Conservation (phyloP, 1,140 invertebrate species). For the Neelides sp. region DNA sequence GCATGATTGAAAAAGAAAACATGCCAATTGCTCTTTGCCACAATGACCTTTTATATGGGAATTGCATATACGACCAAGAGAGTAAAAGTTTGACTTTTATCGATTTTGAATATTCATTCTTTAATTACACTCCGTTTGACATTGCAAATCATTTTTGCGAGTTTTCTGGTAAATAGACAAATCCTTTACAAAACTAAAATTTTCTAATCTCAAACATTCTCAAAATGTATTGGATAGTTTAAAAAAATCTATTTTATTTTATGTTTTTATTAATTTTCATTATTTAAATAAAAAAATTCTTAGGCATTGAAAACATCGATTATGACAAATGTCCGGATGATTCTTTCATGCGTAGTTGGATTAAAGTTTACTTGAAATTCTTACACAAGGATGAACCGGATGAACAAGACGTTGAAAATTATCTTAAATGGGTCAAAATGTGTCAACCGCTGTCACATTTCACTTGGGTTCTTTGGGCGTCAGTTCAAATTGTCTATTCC, state of each 20-base stretch:
- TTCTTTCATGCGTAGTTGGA: constrained; percentile 69
- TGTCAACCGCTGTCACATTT: constrained; percentile 58
- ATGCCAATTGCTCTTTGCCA: constrained; percentile 90
- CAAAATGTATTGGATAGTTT: too few relatives aligned
- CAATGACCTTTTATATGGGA: constrained; percentile 90
- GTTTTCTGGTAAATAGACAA: constrained; percentile 82
- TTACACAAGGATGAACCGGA: constrained; percentile 48
- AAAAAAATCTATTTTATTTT: not conserved
- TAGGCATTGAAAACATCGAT: constrained; percentile 60
- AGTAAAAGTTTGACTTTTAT: constrained; percentile 72
- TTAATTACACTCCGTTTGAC: constrained; percentile 91
- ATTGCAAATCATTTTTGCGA: constrained; percentile 97
- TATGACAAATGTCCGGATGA: constrained; percentile 64
- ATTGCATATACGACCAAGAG: constrained; percentile 70
- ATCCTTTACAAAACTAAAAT: too few relatives aligned
- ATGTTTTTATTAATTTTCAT: too few relatives aligned
- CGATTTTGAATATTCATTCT: constrained; percentile 91
- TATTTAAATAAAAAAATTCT: constrained; percentile 20
- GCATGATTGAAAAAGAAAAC: constrained; percentile 47
- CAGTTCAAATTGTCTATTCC: constrained; percentile 82
- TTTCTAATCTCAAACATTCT: too few relatives aligned
- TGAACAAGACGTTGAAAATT: constrained; percentile 39
- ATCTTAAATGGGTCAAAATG: constrained; percentile 20
- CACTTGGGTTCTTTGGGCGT: constrained; percentile 84
- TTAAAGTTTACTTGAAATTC: constrained; percentile 56